Conservation (phyloP, 2,797 vertebrate genomes). For the Sebastes oblongus region DNA sequence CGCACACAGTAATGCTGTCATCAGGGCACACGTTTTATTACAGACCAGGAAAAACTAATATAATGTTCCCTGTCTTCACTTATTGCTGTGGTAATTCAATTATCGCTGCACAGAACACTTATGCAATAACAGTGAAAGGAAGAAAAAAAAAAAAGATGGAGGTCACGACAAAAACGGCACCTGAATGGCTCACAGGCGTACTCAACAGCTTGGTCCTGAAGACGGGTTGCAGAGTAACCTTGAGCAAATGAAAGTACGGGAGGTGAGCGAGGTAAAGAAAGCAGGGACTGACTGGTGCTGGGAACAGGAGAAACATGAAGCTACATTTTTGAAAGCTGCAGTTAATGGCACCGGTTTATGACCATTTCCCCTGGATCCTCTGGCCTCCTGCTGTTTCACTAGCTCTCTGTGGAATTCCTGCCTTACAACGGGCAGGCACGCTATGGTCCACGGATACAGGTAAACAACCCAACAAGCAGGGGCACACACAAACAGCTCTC, state of each 20-base stretch:
- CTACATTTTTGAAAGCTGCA: conserved; percentile 38
- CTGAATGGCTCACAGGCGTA: conserved; percentile 19
- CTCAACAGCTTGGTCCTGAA: conserved; percentile 13
- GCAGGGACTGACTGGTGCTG: conserved; percentile 8
- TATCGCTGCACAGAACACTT: conserved; percentile 21
- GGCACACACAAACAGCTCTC: background rate
- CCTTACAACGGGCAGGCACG: conserved; percentile 70
- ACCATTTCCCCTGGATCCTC: conserved; percentile 67
- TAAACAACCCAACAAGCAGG: conserved; percentile 49
- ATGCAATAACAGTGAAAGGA: conserved; percentile 9
- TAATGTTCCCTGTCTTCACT: background rate
- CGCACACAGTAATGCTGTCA: background rate
- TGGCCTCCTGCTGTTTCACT: conserved; percentile 76
- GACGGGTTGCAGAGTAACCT: conserved; percentile 19
- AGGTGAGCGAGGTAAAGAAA: conserved; percentile 13
- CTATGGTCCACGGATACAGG: conserved; percentile 50
- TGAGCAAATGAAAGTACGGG: conserved; percentile 29
- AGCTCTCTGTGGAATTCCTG: conserved; percentile 70
- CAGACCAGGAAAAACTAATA: background rate
- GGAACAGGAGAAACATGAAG: conserved; percentile 44
- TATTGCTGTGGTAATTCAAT: background rate
- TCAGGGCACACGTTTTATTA: background rate
- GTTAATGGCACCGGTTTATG: conserved; percentile 67
- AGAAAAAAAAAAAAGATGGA: conserved; percentile 12
- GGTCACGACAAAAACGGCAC: conserved; percentile 31